phyloP scores from a whole-genome alignment of 2,888 invertebrate species.

The Philhelius pedissequus region DNA sequence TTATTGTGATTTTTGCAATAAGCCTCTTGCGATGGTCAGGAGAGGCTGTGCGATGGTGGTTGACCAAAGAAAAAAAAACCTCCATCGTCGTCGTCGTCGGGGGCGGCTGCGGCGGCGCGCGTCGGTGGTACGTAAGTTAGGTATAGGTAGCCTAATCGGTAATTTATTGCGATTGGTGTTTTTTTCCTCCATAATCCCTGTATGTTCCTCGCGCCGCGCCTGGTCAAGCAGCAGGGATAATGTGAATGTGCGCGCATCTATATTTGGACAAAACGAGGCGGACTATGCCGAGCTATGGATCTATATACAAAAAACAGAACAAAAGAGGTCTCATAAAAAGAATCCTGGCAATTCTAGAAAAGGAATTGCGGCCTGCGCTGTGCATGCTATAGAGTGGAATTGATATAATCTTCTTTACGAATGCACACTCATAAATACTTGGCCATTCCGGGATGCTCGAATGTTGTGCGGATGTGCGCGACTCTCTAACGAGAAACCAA shows the following conservation, averaged over 20 bases:
- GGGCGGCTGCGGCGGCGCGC: conserved; percentile 14
- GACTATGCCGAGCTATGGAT: conserved; percentile 8
- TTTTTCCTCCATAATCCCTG: neutral
- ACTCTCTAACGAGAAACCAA: conserved; percentile 64
- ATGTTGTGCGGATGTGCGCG: conserved; percentile 19
- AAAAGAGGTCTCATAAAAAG: neutral
- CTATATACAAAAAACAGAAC: conserved; percentile 1
- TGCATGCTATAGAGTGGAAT: conserved; percentile 39
- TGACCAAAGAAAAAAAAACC: conserved; percentile 12
- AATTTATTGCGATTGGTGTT: conserved; percentile 75
- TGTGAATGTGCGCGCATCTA: conserved; percentile 33
- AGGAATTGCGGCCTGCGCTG: conserved; percentile 22
- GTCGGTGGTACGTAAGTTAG: conserved; percentile 21
- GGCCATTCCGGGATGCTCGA: conserved; percentile 43
- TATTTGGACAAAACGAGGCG: conserved; percentile 37
- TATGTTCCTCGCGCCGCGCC: neutral
- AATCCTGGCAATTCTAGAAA: conserved; percentile 66
- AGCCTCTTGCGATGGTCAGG: too few relatives aligned
- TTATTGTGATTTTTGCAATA: conserved; percentile 56
- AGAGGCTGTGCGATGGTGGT: neutral
- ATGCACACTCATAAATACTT: conserved; percentile 64
- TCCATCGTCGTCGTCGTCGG: too few relatives aligned
- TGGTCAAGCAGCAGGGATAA: conserved; percentile 26
- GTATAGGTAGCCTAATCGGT: conserved; percentile 74
- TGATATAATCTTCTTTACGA: conserved; percentile 65